These are phyloP conservation scores for Pristionchus fissidentatus DNA, from an alignment of 2,888 invertebrate genomes.

Conservation along the genomic window DNA sequence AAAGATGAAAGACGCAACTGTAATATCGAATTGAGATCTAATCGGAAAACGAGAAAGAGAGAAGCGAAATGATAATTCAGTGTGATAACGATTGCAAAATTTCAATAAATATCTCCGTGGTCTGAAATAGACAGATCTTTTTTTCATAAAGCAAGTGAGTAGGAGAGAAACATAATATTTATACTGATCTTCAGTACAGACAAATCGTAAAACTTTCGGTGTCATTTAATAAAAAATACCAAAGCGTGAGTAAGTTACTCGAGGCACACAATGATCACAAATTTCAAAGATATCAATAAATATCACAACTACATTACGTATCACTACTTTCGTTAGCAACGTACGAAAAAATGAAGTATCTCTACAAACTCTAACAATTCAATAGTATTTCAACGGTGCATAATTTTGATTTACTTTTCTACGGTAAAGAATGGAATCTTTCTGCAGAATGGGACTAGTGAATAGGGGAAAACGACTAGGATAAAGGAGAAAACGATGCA, in stretches of 20 bases:
- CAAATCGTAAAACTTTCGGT: too few species aligned
- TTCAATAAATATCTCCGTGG: too few species aligned
- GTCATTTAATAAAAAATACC: too few species aligned
- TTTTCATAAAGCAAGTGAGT: too few species aligned
- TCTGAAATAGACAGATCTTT: too few species aligned
- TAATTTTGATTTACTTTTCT: too few species aligned
- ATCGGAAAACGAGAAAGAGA: conserved; percentile 1
- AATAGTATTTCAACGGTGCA: neutral
- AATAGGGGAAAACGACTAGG: conserved; percentile 61
- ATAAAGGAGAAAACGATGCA: conserved; percentile 60
- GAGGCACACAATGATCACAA: conserved; percentile 12
- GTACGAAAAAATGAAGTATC: neutral
- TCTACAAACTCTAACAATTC: neutral
- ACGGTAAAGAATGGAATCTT: conserved; percentile 7
- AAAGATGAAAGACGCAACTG: too few species aligned
- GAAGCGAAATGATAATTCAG: neutral
- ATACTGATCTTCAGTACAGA: conserved; percentile 2
- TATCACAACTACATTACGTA: neutral
- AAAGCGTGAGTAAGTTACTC: too few species aligned
- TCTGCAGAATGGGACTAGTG: conserved; percentile 32
- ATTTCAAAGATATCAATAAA: neutral
- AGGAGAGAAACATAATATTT: too few species aligned
- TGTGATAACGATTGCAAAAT: neutral
- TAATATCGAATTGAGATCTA: neutral
- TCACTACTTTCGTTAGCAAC: neutral